phyloP scores from a whole-genome alignment of 2,888 invertebrate genomes.

The Odontothrips loti region DNA sequence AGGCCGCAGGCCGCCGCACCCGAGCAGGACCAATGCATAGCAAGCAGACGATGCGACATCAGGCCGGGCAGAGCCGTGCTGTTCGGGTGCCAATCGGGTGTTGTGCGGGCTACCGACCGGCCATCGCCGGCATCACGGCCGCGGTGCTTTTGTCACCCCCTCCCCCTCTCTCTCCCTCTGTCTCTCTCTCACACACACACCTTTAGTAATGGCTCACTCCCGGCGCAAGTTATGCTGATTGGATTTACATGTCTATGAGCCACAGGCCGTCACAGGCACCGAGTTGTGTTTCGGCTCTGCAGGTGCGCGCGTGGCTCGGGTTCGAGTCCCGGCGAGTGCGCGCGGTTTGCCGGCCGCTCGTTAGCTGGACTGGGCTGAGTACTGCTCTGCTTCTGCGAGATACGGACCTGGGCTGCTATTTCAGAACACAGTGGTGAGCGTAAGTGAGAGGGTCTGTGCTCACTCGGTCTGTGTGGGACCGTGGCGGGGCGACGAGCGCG shows the following conservation, averaged over 20 bases:
- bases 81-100: not conserved
- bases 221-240: constrained; percentile 19
- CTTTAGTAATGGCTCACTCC: not conserved
- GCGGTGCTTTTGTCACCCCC: not conserved
- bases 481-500: not conserved
- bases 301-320: not conserved
- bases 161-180: not conserved
- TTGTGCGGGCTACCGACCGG: not conserved
- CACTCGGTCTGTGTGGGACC: not conserved
- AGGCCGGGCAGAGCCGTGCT: not conserved
- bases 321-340: not conserved
- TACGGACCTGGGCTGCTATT: too few species aligned
- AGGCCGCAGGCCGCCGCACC: not conserved
- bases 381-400: not conserved
- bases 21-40: not conserved
- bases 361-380: not conserved
- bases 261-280: not conserved
- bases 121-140: not conserved
- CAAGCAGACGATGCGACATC: not conserved
- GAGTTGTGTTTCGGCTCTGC: not conserved
- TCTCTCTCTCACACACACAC: not conserved
- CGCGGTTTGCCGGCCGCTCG: not conserved
- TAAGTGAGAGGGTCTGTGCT: not conserved
- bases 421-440: too few species aligned
- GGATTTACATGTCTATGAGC: constrained; percentile 19